Evolutionary conservation across 1,140 invertebrate species (phyloP).

Genomic region (Pristionchus pacificus): DNA sequence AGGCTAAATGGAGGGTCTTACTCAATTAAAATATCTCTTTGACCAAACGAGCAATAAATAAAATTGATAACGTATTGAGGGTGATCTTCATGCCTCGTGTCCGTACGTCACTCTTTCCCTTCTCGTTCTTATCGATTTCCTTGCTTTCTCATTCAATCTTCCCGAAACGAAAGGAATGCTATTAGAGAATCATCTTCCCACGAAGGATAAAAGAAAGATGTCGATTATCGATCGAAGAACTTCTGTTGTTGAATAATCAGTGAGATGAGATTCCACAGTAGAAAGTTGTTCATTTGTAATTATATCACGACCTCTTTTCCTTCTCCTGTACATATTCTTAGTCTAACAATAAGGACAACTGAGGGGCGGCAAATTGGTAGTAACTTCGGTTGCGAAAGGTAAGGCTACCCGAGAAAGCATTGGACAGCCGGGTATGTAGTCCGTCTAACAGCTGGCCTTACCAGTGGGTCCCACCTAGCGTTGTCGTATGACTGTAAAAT

Average conservation of each 20-base stretch:
- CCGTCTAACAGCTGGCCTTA: too few relatives aligned
- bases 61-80: neutral
- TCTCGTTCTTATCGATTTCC: neutral
- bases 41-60: neutral
- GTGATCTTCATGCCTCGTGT: neutral
- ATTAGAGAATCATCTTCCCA: neutral
- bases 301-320: neutral
- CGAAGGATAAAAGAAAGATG: neutral
- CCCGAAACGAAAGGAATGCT: neutral
- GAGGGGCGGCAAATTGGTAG: too few relatives aligned
- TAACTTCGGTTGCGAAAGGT: too few relatives aligned
- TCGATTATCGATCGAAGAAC: neutral
- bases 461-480: too few relatives aligned
- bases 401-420: too few relatives aligned
- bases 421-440: too few relatives aligned
- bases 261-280: neutral
- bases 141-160: neutral
- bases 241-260: neutral
- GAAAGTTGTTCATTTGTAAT: neutral
- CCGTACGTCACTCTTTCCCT: neutral
- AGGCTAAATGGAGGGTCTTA: neutral
- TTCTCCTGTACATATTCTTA: too few relatives aligned
- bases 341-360: too few relatives aligned
- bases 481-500: too few relatives aligned
- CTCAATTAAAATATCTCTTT: neutral